Evolutionary conservation across 2,113 vertebrate genomes (phyloP).

Genomic region (Trichechus manatus): DNA sequence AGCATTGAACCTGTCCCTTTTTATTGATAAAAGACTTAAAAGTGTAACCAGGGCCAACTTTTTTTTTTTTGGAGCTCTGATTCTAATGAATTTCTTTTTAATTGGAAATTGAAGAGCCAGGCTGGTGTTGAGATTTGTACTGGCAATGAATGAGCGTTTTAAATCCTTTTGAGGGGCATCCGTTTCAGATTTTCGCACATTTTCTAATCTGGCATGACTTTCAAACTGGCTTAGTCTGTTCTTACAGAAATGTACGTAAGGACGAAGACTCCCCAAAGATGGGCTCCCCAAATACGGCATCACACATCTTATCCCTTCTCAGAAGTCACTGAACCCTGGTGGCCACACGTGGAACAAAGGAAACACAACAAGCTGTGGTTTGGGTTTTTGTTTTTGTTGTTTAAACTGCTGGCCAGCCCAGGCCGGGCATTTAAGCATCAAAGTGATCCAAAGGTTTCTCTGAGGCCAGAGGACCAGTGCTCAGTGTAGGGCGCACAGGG

Average conservation of each 20-base stretch:
- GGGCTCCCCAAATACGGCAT: not conserved
- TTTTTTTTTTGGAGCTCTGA: not conserved
- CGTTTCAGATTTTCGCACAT: constrained; percentile 42
- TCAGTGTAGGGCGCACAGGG: constrained; percentile 49
- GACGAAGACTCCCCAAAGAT: not conserved
- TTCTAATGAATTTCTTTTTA: constrained; percentile 26
- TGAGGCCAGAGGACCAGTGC: not conserved
- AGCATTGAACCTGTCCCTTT: not conserved
- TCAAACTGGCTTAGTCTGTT: constrained; percentile 21
- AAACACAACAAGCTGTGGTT: constrained; percentile 6
- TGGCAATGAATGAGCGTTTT: not conserved
- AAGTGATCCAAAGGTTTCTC: not conserved
- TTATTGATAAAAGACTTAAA: not conserved
- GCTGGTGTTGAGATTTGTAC: constrained; percentile 18
- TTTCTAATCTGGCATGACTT: constrained; percentile 75
- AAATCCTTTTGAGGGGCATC: constrained; percentile 32
- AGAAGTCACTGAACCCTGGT: constrained; percentile 29
- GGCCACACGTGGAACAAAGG: constrained; percentile 8
- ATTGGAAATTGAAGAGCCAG: constrained; percentile 58
- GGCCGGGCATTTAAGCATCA: not conserved
- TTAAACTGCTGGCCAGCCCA: constrained; percentile 15
- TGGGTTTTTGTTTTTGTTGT: not conserved
- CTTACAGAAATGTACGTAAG: not conserved
- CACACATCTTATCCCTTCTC: not conserved
- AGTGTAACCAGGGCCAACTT: not conserved